Evolutionary conservation across 2,888 invertebrate genomes (phyloP).

Genomic region (Hecatera dysodea): DNA sequence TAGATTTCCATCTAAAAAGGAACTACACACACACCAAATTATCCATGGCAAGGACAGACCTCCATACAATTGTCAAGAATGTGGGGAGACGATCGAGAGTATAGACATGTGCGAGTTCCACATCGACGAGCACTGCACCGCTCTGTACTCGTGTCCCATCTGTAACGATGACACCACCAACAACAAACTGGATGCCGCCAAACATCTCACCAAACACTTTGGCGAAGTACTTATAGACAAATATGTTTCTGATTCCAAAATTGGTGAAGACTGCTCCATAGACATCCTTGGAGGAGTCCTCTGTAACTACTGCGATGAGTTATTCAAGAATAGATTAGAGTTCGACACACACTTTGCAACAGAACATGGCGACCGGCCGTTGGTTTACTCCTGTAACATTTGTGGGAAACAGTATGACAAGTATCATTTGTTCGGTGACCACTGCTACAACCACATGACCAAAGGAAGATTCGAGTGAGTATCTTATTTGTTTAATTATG

Average conservation of each 20-base stretch:
- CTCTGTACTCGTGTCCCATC: slow-evolving; percentile 82
- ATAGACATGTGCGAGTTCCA: slow-evolving; percentile 81
- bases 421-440: slow-evolving; percentile 89
- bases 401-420: slow-evolving; percentile 90
- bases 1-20: slow-evolving; percentile 82
- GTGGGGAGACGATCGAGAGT: slow-evolving; percentile 74
- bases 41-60: slow-evolving; percentile 78
- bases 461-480: slow-evolving; percentile 84
- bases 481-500: slow-evolving; percentile 25
- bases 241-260: slow-evolving; percentile 53
- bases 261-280: slow-evolving; percentile 85
- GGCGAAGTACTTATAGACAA: slow-evolving; percentile 70
- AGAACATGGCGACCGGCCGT: slow-evolving; percentile 80
- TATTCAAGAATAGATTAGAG: slow-evolving; percentile 87
- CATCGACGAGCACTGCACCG: slow-evolving; percentile 79
- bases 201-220: slow-evolving; percentile 83
- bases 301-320: slow-evolving; percentile 89
- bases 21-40: slow-evolving; percentile 79
- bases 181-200: slow-evolving; percentile 72
- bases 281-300: slow-evolving; percentile 85
- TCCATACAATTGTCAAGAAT: slow-evolving; percentile 80
- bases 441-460: slow-evolving; percentile 89
- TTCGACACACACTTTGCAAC: slow-evolving; percentile 89
- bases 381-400: slow-evolving; percentile 90
- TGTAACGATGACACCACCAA: slow-evolving; percentile 77